Base-by-base conservation (phyloP, 2,888 invertebrate genomes). In the Tupiocoris notatus region DNA sequence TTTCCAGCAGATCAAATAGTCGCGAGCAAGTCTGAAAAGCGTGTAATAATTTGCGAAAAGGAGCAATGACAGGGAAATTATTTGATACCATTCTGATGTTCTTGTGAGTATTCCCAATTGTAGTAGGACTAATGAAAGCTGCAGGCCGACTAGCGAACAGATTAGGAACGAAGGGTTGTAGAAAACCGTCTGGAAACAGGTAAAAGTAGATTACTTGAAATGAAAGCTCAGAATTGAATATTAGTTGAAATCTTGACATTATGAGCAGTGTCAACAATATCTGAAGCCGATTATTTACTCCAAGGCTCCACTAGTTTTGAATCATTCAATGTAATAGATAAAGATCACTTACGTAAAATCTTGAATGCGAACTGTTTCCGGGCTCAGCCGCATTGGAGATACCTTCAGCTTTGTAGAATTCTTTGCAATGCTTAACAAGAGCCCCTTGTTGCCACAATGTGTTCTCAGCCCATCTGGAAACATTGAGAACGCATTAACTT, bases 301-400 rank as follows among this genome's bases (percentile, higher is more conserved):
- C n/a, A n/a, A n/a, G n/a, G n/a, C n/a, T n/a, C n/a, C n/a, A n/a
- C n/a, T n/a, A n/a, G n/a, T n/a, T n/a, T n/a, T n/a, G n/a, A n/a
- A n/a, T n/a, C n/a, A n/a, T n/a, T n/a, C n/a, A n/a, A n/a, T n/a
- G n/a, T n/a, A n/a, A n/a, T n/a, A n/a, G n/a, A n/a, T n/a, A n/a
- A n/a, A n/a, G n/a, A n/a, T n/a, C n/a, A 88, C 93, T 89, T 85
- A 96, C 96, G 87, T 94, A 92, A 86, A 97, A 97, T 80, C 95
- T 85, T 57, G 88, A 86, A 84, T 97, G 95, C 79, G 89, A 89
- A 56, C 88, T 85, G 83, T 93, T 92, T 16, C 92, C 93, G 0
- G 98, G 98, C 82, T 92, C 91, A 0, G 97, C 96, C 17, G 94
- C 92, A 78, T 95, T 95, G 18, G 91, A 89, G 59, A 91, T 87